Conservation (phyloP, 2,888 invertebrate species). For the Cremastinae sp. region DNA sequence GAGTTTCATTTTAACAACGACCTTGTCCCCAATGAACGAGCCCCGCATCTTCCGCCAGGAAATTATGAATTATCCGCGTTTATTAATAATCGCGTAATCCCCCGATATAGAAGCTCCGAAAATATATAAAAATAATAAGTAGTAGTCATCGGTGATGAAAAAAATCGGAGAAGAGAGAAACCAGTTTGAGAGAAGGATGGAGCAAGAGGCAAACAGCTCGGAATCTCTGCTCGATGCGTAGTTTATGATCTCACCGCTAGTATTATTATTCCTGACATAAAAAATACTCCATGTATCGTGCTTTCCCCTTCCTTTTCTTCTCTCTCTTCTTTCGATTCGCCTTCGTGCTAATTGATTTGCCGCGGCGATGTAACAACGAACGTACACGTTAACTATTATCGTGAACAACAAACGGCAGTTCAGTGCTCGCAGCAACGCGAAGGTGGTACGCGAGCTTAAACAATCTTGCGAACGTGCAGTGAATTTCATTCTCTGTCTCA, state of each 20-base stretch:
- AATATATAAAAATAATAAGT: neutral
- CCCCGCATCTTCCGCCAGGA: conserved; percentile 33
- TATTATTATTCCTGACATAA: conserved; percentile 78
- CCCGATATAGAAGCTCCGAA: conserved; percentile 6
- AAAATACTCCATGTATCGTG: conserved; percentile 51
- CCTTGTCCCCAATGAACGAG: conserved; percentile 48
- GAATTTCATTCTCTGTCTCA: neutral
- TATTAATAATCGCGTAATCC: conserved; percentile 18
- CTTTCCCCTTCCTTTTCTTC: conserved; percentile 36
- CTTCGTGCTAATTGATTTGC: conserved; percentile 65
- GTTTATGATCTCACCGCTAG: conserved; percentile 77
- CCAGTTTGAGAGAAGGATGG: conserved; percentile 61
- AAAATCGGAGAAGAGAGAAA: conserved; percentile 57
- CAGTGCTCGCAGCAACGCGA: conserved; percentile 64
- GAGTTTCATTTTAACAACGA: conserved; percentile 17
- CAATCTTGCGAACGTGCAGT: conserved; percentile 10
- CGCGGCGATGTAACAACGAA: conserved; percentile 58
- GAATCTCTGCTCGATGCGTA: conserved; percentile 77
- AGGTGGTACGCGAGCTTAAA: conserved; percentile 58
- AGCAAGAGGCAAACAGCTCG: conserved; percentile 38
- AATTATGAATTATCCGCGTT: conserved; percentile 47
- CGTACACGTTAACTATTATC: conserved; percentile 71
- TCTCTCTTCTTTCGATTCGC: neutral
- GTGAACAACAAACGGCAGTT: conserved; percentile 68
- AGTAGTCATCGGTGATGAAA: conserved; percentile 10